Evolutionary conservation across 2,888 invertebrate species (phyloP).

Genomic region (Mythimna vitellina): DNA sequence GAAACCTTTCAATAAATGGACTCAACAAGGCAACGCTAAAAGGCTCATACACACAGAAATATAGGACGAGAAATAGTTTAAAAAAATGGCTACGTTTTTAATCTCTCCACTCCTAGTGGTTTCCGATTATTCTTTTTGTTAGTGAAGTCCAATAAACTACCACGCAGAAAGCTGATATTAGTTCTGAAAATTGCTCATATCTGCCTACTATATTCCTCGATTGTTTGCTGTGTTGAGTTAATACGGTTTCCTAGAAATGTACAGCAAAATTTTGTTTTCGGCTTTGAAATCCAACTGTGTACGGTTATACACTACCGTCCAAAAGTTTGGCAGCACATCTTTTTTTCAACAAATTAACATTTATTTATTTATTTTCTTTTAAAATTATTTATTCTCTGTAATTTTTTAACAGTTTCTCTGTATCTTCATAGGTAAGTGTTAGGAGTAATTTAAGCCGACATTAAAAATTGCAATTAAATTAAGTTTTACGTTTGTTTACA

Average conservation of each 20-base stretch:
- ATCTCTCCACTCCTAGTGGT: conserved; percentile 26
- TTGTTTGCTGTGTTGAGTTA: not conserved
- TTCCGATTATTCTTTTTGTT: conserved; percentile 38
- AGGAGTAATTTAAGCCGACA: too few relatives aligned
- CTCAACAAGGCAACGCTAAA: conserved; percentile 15
- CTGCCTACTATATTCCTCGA: not conserved
- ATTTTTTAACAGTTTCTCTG: too few relatives aligned
- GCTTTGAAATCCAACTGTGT: not conserved
- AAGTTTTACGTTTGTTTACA: too few relatives aligned
- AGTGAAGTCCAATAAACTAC: conserved; percentile 28
- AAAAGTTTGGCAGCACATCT: too few relatives aligned
- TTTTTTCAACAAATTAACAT: too few relatives aligned
- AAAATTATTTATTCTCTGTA: too few relatives aligned
- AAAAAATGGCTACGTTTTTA: conserved; percentile 43
- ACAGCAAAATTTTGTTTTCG: not conserved
- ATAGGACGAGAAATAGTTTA: conserved; percentile 5
- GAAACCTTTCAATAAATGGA: conserved; percentile 20
- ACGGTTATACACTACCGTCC: not conserved
- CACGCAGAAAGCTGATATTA: conserved; percentile 24
- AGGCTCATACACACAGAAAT: conserved; percentile 15
- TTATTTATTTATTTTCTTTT: too few relatives aligned
- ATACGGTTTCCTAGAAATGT: not conserved
- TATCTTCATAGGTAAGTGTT: too few relatives aligned
- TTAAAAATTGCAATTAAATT: too few relatives aligned
- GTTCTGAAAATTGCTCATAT: conserved; percentile 1